Conservation (phyloP, 2,797 vertebrate species). For the Sebastes flavidus region DNA sequence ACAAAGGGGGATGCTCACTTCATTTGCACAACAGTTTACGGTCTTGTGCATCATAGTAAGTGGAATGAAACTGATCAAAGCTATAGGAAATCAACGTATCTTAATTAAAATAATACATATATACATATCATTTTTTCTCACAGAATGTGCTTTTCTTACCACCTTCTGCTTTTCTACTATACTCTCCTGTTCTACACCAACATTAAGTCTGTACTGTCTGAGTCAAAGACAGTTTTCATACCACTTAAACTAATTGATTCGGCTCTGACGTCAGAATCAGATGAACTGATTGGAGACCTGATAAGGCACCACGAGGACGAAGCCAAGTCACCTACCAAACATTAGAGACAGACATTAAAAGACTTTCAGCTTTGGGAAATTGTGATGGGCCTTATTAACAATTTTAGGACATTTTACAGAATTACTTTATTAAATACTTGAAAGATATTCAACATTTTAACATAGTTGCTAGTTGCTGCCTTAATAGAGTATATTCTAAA, state of each 20-base stretch:
- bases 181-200: background rate
- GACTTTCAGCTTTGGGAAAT: rapidly evolving
- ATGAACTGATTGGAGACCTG: background rate
- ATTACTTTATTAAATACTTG: too few relatives aligned
- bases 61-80: background rate
- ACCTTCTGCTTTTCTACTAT: background rate
- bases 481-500: background rate
- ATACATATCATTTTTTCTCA: background rate
- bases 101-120: background rate
- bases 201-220: background rate
- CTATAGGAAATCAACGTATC: background rate
- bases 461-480: too few relatives aligned
- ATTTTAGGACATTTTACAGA: too few relatives aligned
- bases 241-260: background rate
- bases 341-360: background rate
- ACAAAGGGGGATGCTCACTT: background rate
- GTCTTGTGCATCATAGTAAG: background rate
- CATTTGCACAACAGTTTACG: background rate
- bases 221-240: background rate
- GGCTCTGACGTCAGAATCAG: background rate
- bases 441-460: too few relatives aligned
- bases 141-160: background rate
- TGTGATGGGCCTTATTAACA: rapidly evolving
- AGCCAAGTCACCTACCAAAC: background rate
- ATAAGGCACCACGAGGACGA: background rate